Conservation (phyloP, 2,797 vertebrate genomes). For the Sebastes vulpes region DNA sequence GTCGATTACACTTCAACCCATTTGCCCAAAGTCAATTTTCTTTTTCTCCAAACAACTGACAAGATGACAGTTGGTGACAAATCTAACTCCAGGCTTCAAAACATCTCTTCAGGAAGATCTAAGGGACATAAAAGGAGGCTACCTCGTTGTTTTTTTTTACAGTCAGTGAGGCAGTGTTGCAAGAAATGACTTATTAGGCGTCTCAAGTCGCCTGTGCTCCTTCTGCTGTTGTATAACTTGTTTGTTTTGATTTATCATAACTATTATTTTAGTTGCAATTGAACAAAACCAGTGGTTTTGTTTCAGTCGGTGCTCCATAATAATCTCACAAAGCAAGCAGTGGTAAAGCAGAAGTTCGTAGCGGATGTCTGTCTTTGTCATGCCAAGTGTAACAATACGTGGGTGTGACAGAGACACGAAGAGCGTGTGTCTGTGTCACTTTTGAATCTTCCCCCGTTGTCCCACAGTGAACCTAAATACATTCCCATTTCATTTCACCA, state of each 20-base stretch:
- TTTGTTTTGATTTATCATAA: neutral
- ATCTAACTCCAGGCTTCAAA: conserved; percentile 12
- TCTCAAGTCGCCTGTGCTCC: neutral
- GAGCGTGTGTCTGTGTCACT: conserved; percentile 12
- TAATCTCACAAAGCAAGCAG: neutral
- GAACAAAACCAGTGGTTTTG: conserved; percentile 15
- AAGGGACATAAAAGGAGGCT: conserved; percentile 1
- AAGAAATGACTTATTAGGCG: neutral
- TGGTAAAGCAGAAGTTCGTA: neutral
- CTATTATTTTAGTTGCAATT: neutral
- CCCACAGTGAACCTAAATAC: conserved; percentile 47
- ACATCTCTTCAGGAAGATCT: conserved; percentile 9
- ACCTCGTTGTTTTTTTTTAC: neutral
- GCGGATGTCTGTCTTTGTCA: neutral
- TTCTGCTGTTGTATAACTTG: neutral
- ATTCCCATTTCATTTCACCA: conserved; percentile 39
- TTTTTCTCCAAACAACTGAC: conserved; percentile 8
- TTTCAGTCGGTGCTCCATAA: neutral
- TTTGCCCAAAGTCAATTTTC: neutral
- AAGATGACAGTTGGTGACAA: conserved; percentile 25
- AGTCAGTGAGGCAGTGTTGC: neutral
- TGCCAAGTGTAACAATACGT: neutral
- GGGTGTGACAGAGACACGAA: neutral
- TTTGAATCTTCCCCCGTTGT: conserved; percentile 37
- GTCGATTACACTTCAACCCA: neutral